These are phyloP conservation scores for Theodoxus fluviatilis DNA, from an alignment of 2,888 invertebrate genomes.

Conservation along the genomic window DNA sequence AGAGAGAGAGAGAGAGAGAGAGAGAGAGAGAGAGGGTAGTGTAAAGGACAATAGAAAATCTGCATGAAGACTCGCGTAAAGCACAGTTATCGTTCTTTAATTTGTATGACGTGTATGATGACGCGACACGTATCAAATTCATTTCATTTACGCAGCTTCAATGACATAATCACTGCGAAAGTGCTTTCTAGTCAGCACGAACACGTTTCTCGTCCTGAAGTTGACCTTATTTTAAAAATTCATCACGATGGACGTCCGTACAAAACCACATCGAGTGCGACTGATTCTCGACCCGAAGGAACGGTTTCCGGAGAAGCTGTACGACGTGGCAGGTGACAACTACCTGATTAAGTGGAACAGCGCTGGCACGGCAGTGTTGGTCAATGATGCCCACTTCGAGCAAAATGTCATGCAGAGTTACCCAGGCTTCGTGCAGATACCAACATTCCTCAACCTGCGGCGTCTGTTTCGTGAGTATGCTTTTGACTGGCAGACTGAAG, in stretches of 20 bases:
- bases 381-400: constrained; percentile 47
- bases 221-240: too few species aligned
- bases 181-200: too few species aligned
- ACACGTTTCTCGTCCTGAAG: too few species aligned
- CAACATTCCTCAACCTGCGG: constrained; percentile 55
- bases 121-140: too few species aligned
- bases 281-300: constrained; percentile 43
- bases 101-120: too few species aligned
- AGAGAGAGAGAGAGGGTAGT: background rate
- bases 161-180: too few species aligned
- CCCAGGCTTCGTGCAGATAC: constrained; percentile 59
- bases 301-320: constrained; percentile 53
- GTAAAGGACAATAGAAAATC: background rate
- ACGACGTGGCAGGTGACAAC: constrained; percentile 50
- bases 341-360: constrained; percentile 49
- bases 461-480: constrained; percentile 60
- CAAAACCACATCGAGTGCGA: too few species aligned
- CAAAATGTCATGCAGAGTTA: constrained; percentile 50
- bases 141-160: too few species aligned
- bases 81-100: too few species aligned
- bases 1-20: background rate
- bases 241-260: too few species aligned
- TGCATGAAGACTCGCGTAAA: too few species aligned
- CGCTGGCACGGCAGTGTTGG: constrained; percentile 42
- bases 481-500: constrained; percentile 58